Conservation (phyloP, 2,797 vertebrate genomes). For the Helicolenus hilgendorfi region DNA sequence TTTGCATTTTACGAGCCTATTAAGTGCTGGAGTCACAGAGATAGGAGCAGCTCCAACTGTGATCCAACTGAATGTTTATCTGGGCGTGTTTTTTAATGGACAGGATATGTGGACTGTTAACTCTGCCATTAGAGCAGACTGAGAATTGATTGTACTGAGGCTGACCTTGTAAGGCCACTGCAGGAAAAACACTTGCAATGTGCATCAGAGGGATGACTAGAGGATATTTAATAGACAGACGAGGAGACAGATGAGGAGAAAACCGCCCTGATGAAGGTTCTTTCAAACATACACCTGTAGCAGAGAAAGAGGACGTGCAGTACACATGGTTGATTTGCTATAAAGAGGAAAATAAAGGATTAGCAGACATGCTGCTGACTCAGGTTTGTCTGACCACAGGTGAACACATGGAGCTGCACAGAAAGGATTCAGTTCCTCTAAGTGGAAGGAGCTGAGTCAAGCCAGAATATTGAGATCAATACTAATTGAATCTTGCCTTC, state of each 20-base stretch:
- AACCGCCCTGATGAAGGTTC: background rate
- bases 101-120: constrained; percentile 35
- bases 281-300: background rate
- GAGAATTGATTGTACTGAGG: constrained; percentile 48
- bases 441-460: constrained; percentile 22
- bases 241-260: background rate
- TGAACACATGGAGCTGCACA: background rate
- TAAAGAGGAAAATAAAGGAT: background rate
- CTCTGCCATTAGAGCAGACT: constrained; percentile 33
- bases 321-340: background rate
- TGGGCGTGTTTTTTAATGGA: constrained; percentile 47
- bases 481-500: background rate
- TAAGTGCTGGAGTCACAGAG: background rate
- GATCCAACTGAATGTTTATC: constrained; percentile 33
- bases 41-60: constrained; percentile 4
- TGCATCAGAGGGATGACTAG: background rate
- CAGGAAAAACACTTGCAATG: constrained; percentile 24
- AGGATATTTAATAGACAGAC: background rate
- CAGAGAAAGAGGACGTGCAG: background rate
- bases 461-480: background rate
- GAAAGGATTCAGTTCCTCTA: constrained; percentile 7
- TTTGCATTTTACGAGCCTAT: constrained; percentile 67
- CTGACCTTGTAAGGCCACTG: constrained; percentile 37
- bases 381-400: background rate
- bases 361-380: background rate